These are phyloP conservation scores for Lasiommata megera DNA, from an alignment of 2,888 invertebrate species.

Conservation along the genomic window DNA sequence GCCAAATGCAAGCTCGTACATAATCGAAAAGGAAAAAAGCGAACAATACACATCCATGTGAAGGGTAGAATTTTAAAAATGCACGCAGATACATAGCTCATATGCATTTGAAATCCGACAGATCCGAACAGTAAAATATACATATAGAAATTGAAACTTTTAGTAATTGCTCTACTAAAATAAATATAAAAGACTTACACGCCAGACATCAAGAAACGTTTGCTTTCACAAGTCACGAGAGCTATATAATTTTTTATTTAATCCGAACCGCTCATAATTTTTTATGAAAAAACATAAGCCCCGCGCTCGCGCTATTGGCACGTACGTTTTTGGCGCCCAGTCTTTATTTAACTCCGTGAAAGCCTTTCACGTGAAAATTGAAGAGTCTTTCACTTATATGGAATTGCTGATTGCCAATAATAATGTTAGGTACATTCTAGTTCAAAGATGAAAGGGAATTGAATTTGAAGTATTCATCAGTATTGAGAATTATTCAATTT, in stretches of 20 bases:
- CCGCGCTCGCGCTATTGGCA: conserved; percentile 28
- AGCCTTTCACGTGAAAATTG: conserved; percentile 26
- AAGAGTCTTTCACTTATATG: conserved; percentile 24
- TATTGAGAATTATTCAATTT: background rate
- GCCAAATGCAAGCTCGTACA: too few species aligned
- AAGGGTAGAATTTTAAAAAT: too few species aligned
- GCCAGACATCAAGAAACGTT: background rate
- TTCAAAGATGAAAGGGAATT: conserved; percentile 18
- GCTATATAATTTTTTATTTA: conserved; percentile 32
- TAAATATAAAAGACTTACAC: background rate
- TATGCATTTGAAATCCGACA: too few species aligned
- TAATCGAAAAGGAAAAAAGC: too few species aligned
- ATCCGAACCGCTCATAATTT: conserved; percentile 27
- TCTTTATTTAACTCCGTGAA: conserved; percentile 30
- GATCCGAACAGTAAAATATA: too few species aligned
- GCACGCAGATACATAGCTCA: too few species aligned
- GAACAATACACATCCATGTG: too few species aligned
- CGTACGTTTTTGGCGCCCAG: conserved; percentile 32
- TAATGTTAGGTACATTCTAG: conserved; percentile 14
- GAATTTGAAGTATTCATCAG: conserved; percentile 17
- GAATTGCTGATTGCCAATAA: conserved; percentile 14
- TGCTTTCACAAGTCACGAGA: conserved; percentile 14
- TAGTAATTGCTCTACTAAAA: background rate
- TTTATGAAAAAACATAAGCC: conserved; percentile 32
- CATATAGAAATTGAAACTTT: too few species aligned